Evolutionary conservation across 1,140 invertebrate genomes (phyloP), one percentile per base, ranked within the genome.

Genomic region (Conus betulinus): DNA sequence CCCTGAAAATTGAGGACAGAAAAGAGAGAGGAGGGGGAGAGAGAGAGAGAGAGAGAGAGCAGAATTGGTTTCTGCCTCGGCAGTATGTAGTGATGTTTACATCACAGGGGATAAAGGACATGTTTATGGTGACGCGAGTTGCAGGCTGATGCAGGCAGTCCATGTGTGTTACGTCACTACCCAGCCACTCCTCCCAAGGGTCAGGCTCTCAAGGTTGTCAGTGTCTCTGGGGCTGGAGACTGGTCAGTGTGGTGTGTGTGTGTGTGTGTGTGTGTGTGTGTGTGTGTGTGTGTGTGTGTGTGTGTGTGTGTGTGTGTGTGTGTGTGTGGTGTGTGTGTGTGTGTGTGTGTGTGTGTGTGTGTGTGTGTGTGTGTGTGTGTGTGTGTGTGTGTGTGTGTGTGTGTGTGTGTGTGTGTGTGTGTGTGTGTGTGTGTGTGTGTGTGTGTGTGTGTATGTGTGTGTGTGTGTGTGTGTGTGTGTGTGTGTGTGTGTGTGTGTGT

Each of bases 161-260:
- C 51, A 11, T 10, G 5, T n/a, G 78, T 84, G 17, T 85, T 91
- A 23, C 88, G 89, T 17, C 87, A 89, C 74, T 93, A 91, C 39
- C 90, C 92, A 0, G 89, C 89, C 25, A 60, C 84, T 15, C 74
- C 60, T 27, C 78, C 71, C 39, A 71, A 81, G 4, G 52, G 84
- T 15, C 57, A 60, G n/a, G n/a, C 85, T 15, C 52, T 51, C 5
- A 25, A 88, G 7, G 89, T 96, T 60, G 95, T 96, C 8, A 96
- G 95, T 92, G 96, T 96, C 27, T 96, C 96, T 84, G 96, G 96
- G 11, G 96, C 95, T 55, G 95, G 95, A 67, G 95, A 96, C 89
- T 96, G 95, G 95, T 95, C 90, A 90, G 93, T 92, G 71, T 74
- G 71, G 71, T 74, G 71, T 74, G 71, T 74, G 71, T 39, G 57